Evolutionary conservation across 2,113 vertebrate species (phyloP), one percentile per base, ranked within the genome.

Genomic region (Illadopsis cleaveri): DNA sequence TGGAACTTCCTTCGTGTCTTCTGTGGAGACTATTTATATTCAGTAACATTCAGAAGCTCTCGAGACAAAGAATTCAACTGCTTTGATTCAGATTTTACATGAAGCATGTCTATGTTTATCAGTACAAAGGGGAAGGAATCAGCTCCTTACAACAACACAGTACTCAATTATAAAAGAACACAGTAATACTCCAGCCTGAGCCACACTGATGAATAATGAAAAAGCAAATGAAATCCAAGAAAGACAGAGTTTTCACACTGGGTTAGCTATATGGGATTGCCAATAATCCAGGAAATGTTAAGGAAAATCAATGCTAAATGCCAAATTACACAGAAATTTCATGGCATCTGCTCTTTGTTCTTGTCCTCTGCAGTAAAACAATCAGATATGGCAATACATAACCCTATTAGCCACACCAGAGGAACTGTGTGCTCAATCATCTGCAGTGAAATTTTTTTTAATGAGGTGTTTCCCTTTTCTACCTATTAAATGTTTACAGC

Each of bases 11-110:
- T 78, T 82, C 28, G 60, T 75, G 33, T 31, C 78, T 77, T 87
- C 30, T 69, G 23, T 65, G 44, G 51, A 68, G n/a, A 86, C 35
- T 79, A 37, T 85, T 76, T 86, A 45, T n/a, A 51, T 84, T 83
- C 54, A 57, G 31, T 51, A 68, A 62, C 18, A 54, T 70, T 77
- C 57, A 91, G 38, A 72, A 82, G 38, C 18, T 89, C 61, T 51
- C 71, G 44, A 91, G 82, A 54, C 31, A 87, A 75, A 89, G 38
- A 56, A 62, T 60, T 56, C n/a, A 82, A 75, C 17, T 45, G 30
- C 62, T 92, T 92, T 92, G 83, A 86, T 89, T 91, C 57, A 56
- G 33, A 91, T 72, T 86, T 91, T 68, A 83, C 86, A 88, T 48
- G 51, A 89, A 94, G 22, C 20, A 25, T 4, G 0, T 68, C 42